These are phyloP conservation scores for Camptogramma bilineatum DNA, from an alignment of 2,888 invertebrate genomes.

Conservation along the genomic window DNA sequence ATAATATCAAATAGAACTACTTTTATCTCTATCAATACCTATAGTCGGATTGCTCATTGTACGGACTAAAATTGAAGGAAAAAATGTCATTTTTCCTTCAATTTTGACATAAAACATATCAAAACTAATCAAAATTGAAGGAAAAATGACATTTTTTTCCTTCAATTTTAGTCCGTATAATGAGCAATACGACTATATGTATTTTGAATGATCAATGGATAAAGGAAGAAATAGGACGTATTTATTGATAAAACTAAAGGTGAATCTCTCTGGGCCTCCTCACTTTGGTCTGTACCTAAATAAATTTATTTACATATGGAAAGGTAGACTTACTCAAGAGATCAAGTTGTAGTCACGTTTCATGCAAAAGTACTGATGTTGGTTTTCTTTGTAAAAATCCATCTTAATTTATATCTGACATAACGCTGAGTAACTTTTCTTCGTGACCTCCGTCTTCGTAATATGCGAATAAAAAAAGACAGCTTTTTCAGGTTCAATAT, in stretches of 20 bases:
- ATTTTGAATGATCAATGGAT: too few relatives aligned
- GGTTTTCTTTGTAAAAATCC: not conserved
- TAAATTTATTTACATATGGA: constrained; percentile 7
- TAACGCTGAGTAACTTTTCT: not conserved
- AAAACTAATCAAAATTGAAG: too few relatives aligned
- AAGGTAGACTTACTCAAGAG: constrained; percentile 2
- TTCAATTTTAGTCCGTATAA: too few relatives aligned
- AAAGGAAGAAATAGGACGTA: not conserved
- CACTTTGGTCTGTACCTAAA: not conserved
- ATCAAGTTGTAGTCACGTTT: not conserved
- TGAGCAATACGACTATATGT: too few relatives aligned
- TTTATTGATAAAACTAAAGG: not conserved
- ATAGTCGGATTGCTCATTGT: too few relatives aligned
- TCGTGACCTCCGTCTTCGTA: not conserved
- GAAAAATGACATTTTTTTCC: too few relatives aligned
- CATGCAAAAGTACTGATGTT: not conserved
- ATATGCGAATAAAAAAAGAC: not conserved
- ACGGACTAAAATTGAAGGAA: too few relatives aligned
- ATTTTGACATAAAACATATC: too few relatives aligned
- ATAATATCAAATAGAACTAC: too few relatives aligned
- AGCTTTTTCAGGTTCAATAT: too few relatives aligned
- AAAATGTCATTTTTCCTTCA: too few relatives aligned
- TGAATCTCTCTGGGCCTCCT: not conserved
- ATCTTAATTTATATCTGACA: not conserved
- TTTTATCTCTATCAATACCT: too few relatives aligned